Percentiles rank a stretch among this genome's conserved stretches.
Conservation (phyloP, 2,797 vertebrate species). For the Spinus olivaceus region DNA sequence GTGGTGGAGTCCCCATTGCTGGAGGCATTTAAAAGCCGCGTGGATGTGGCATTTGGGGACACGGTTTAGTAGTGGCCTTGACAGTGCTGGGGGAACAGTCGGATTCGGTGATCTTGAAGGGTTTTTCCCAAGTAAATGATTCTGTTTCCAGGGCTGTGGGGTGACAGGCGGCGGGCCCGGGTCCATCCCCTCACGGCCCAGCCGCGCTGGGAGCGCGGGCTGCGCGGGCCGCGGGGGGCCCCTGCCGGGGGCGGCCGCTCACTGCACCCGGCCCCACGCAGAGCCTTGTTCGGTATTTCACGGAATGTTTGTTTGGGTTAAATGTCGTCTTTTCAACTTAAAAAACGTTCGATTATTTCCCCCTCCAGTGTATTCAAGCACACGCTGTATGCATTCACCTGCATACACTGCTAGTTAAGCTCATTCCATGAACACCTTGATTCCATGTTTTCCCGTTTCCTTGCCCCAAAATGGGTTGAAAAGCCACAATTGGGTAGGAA, state of each 20-base stretch:
- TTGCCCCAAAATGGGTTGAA: not conserved
- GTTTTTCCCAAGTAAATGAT: not conserved
- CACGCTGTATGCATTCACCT: not conserved
- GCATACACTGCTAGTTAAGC: not conserved
- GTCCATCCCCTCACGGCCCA: not conserved
- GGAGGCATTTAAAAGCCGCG: not conserved
- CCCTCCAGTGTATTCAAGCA: not conserved
- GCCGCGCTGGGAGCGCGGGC: not conserved
- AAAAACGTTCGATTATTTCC: accelerated
- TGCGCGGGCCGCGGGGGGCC: conserved; percentile 70
- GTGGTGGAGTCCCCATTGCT: too few species aligned
- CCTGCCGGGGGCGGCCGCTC: conserved; percentile 73
- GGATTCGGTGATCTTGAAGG: not conserved
- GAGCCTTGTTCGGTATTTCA: not conserved
- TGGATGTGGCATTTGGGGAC: not conserved
- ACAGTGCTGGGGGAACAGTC: not conserved
- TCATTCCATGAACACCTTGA: not conserved
- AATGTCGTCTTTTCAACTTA: not conserved
- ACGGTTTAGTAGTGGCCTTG: not conserved
- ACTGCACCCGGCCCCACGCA: conserved; percentile 59
- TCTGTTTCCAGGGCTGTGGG: accelerated
- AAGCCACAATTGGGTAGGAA: not conserved
- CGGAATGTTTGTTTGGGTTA: not conserved
- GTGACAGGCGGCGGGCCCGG: not conserved
- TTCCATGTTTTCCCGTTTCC: not conserved